Evolutionary conservation across 2,797 vertebrate genomes (phyloP), one percentile per base, ranked within the genome.

Genomic region (Phylloscopus collybita): DNA sequence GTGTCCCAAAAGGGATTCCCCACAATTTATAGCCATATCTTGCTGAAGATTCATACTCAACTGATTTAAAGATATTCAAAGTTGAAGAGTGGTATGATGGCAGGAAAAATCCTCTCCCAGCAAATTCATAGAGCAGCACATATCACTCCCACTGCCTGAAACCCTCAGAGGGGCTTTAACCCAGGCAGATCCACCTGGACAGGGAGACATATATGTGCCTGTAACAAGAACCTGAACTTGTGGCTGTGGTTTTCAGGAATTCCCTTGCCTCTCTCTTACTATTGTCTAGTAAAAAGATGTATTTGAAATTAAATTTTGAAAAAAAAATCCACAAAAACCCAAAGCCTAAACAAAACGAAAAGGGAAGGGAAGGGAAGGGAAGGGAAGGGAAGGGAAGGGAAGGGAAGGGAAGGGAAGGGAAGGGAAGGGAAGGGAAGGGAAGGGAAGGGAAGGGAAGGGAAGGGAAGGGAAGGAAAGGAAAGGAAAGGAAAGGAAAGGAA

Each of bases 1-100:
- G 44, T 62, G 84, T 95, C 95, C 83, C 92, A 82, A 65, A 95
- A 94, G 90, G 86, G 88, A 91, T 91, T 93, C 90, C 92, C 94
- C 80, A 65, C 34, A 83, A 72, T 76, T 88, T 94, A 94, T 74
- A 73, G 50, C 27, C 1, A 3, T 45, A 50, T 91, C 72, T 87
- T 82, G 23, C 38, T 74, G 74, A 91, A 76, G 66, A 80, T 67
- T 93, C 45, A 30, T 74, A 57, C 85, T 87, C 27, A 40, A 34
- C 25, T 42, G 34, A 25, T 76, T 91, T 92, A 53, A 78, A 47
- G 74, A 71, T 34, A 16, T 64, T 87, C 18, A 26, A 2, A 70
- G 27, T 61, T 80, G 78, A 85, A 91, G 60, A 61, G 19, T 44
- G 34, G 50, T 73, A 66, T 64, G 30, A 85, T 51, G 47, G 57